Conservation (phyloP, 2,797 vertebrate species). For the Eurystomus glaucurus region DNA sequence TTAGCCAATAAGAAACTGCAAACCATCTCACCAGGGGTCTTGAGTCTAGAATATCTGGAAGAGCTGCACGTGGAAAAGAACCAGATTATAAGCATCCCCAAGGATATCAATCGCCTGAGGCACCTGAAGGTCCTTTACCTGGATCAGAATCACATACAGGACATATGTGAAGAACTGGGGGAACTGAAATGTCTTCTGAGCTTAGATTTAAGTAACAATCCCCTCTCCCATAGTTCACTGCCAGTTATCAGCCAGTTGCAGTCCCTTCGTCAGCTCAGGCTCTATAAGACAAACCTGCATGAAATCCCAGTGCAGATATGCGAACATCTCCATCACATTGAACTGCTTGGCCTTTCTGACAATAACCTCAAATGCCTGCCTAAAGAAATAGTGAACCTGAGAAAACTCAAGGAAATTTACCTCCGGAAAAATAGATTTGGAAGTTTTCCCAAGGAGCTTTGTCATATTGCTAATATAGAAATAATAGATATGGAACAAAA, state of each 20-base stretch:
- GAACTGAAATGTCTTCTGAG: slow-evolving; percentile 61
- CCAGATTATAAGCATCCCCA: slow-evolving; percentile 63
- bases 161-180: slow-evolving; percentile 59
- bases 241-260: slow-evolving; percentile 42
- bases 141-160: slow-evolving; percentile 71
- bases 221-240: slow-evolving; percentile 2
- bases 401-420: slow-evolving; percentile 80
- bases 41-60: slow-evolving; percentile 76
- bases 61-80: slow-evolving; percentile 81
- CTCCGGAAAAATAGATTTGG: slow-evolving; percentile 73
- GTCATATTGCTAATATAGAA: slow-evolving; percentile 67
- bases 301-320: slow-evolving; percentile 72
- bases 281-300: slow-evolving; percentile 49
- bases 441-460: slow-evolving; percentile 72
- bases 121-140: slow-evolving; percentile 75
- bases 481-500: slow-evolving; percentile 79
- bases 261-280: slow-evolving; percentile 68
- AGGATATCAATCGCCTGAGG: slow-evolving; percentile 47
- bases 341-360: slow-evolving; percentile 76
- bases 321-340: slow-evolving; percentile 67
- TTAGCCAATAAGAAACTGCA: slow-evolving; percentile 47
- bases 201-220: slow-evolving; percentile 80
- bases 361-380: slow-evolving; percentile 73
- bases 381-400: slow-evolving; percentile 74
- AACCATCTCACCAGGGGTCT: slow-evolving; percentile 50